phyloP scores from a whole-genome alignment of 2,888 invertebrate genomes.

The Pasiphila rectangulata region DNA sequence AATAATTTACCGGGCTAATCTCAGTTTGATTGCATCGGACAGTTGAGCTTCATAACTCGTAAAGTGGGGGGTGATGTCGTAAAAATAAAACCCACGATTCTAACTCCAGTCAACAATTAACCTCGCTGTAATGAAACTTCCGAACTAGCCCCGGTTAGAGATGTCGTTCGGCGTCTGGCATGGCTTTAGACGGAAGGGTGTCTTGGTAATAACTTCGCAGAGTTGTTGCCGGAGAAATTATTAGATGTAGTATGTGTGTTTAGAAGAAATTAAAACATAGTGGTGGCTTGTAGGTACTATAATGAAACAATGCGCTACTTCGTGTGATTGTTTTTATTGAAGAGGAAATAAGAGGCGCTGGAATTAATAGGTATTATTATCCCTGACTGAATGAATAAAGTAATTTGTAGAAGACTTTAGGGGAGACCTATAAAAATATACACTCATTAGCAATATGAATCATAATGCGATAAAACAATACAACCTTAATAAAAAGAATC shows the following conservation, averaged over 20 bases:
- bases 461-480: no score
- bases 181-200: conserved; percentile 4
- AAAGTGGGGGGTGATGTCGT: conserved; percentile 55
- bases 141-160: conserved; percentile 59
- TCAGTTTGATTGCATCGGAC: conserved; percentile 42
- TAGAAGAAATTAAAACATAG: not conserved
- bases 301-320: no score
- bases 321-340: no score
- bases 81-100: conserved; percentile 66
- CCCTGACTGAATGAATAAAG: no score
- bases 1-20: conserved; percentile 37
- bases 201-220: no score
- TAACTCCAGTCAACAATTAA: conserved; percentile 73
- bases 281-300: not conserved
- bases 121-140: conserved; percentile 73
- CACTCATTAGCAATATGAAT: no score
- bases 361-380: no score
- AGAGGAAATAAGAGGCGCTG: no score
- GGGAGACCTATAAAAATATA: no score
- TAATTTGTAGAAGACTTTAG: no score
- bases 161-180: conserved; percentile 7
- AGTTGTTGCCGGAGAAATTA: no score
- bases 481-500: no score
- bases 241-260: not conserved
- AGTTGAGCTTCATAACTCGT: conserved; percentile 57